phyloP scores from a whole-genome alignment of 2,888 invertebrate genomes.

The Monopis laevigella region DNA sequence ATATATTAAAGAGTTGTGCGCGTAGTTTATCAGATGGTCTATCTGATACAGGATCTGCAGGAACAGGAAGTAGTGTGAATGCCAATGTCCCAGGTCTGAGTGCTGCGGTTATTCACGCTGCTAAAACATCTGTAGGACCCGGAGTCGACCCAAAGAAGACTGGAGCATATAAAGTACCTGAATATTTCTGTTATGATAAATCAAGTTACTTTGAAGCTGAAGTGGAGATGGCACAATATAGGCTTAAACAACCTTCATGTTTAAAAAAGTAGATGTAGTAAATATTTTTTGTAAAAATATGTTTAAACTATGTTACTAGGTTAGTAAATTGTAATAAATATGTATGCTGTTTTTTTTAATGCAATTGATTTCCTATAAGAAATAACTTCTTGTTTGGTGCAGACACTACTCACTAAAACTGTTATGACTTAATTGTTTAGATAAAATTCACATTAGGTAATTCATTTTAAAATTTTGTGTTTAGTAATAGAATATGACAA shows the following conservation, averaged over 20 bases:
- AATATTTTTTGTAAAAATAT: too few species aligned
- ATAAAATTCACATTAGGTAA: too few species aligned
- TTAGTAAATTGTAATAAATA: too few species aligned
- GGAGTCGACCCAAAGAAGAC: constrained; percentile 72
- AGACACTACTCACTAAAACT: too few species aligned
- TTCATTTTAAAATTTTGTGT: too few species aligned
- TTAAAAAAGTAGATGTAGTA: constrained; percentile 33
- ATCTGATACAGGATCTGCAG: constrained; percentile 22
- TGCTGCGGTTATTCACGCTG: constrained; percentile 61
- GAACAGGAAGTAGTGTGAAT: constrained; percentile 24
- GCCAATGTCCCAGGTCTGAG: constrained; percentile 73
- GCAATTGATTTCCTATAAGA: too few species aligned
- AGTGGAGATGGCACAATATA: constrained; percentile 81
- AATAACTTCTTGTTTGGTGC: too few species aligned
- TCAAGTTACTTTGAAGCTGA: constrained; percentile 86
- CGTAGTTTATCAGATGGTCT: neutral
- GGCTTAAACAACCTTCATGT: constrained; percentile 82
- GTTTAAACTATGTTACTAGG: too few species aligned
- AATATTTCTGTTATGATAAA: constrained; percentile 84
- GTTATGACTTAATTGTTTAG: too few species aligned
- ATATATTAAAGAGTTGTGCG: too few species aligned
- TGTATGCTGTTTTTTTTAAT: too few species aligned
- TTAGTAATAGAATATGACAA: too few species aligned
- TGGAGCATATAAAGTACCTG: constrained; percentile 84
- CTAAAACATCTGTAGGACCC: constrained; percentile 72